These are phyloP conservation scores for Isoperla grammatica DNA, from an alignment of 2,888 invertebrate genomes.

Conservation along the genomic window DNA sequence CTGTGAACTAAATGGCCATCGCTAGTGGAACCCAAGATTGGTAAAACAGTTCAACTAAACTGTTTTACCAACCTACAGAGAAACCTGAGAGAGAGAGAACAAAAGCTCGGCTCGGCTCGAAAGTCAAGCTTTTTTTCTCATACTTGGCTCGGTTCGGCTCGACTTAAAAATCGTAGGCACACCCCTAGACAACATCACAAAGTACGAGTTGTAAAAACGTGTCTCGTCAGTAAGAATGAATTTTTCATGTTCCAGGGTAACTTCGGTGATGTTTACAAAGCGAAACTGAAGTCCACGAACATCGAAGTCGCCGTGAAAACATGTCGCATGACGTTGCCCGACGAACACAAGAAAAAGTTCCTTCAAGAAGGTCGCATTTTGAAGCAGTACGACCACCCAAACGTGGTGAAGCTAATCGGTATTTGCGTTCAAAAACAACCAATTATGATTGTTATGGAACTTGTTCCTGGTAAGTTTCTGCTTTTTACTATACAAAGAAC, in stretches of 20 bases:
- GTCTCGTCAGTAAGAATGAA: not conserved
- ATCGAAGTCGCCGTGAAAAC: constrained; percentile 95
- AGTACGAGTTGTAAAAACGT: no score
- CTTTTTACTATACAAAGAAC: no score
- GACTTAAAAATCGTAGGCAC: no score
- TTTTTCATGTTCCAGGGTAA: constrained; percentile 65
- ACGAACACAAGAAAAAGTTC: constrained; percentile 90
- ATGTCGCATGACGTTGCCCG: constrained; percentile 87
- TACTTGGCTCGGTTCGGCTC: no score
- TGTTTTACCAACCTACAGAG: no score
- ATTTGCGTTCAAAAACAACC: constrained; percentile 98
- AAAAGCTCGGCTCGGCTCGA: no score
- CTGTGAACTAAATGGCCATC: no score
- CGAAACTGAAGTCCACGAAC: constrained; percentile 72
- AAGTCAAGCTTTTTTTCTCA: no score
- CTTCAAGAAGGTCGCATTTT: constrained; percentile 91
- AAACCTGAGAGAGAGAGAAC: no score
- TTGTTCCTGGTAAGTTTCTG: constrained; percentile 65
- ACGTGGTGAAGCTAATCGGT: constrained; percentile 92
- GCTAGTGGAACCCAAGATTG: no score
- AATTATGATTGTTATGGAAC: constrained; percentile 99
- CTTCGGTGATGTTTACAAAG: constrained; percentile 95
- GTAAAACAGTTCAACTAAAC: no score
- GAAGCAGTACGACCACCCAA: constrained; percentile 95
- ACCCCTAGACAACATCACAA: no score